phyloP scores from a whole-genome alignment of 2,113 vertebrate species.

The Scytalopus superciliaris region DNA sequence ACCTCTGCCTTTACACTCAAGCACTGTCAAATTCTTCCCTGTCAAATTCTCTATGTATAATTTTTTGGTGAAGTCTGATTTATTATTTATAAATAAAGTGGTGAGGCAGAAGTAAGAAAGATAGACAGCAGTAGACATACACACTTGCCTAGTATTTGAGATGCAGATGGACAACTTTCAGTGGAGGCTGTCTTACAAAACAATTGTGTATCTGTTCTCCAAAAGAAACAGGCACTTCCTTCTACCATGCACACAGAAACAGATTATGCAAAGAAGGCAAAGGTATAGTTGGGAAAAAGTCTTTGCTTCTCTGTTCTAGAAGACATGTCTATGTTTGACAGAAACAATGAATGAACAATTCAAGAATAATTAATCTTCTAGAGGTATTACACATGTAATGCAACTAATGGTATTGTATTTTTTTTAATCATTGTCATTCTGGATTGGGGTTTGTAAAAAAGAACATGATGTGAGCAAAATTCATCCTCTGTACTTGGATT shows the following conservation, averaged over 20 bases:
- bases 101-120: background rate
- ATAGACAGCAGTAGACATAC: background rate
- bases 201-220: background rate
- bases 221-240: background rate
- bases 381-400: background rate
- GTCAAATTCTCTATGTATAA: background rate
- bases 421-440: background rate
- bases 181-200: background rate
- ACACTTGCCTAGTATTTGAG: background rate
- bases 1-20: background rate
- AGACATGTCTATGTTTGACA: background rate
- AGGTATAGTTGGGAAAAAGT: background rate
- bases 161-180: background rate
- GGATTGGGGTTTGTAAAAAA: background rate
- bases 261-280: background rate
- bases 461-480: background rate
- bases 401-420: background rate
- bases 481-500: accelerated
- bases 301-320: background rate
- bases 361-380: background rate
- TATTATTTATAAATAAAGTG: background rate
- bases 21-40: background rate
- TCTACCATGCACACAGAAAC: background rate
- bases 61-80: background rate
- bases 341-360: background rate